A percentile compares a stretch with the other conserved stretches of the same genome.
Evolutionary conservation across 2,113 vertebrate species (phyloP).

Genomic region (Apodemus speciosus): DNA sequence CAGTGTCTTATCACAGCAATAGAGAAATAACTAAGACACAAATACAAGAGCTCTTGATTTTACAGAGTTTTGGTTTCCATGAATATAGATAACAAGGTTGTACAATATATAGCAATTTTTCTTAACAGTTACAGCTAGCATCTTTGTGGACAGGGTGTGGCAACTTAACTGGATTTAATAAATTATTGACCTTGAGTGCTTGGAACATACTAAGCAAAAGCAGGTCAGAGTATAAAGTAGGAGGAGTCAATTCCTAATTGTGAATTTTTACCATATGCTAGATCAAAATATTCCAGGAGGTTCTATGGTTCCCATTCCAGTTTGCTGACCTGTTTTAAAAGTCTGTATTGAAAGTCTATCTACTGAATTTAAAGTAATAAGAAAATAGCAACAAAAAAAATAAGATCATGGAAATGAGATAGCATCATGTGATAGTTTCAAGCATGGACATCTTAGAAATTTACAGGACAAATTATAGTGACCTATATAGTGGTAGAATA

Average conservation of each 20-base stretch:
- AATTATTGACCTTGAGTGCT: not conserved
- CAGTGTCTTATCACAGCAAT: not conserved
- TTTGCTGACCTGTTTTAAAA: not conserved
- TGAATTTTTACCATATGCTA: not conserved
- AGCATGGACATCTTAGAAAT: not conserved
- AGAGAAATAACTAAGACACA: not conserved
- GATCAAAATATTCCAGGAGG: not conserved
- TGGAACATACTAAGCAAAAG: not conserved
- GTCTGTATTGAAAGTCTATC: not conserved
- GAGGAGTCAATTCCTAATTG: not conserved
- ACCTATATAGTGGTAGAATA: not conserved
- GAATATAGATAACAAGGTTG: not conserved
- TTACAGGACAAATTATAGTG: not conserved
- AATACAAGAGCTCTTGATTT: not conserved
- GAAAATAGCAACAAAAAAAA: not conserved
- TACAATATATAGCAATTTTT: not conserved
- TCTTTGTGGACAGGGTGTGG: not conserved
- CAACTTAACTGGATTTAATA: not conserved
- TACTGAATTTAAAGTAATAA: not conserved
- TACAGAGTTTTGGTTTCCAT: not conserved
- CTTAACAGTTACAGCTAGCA: not conserved
- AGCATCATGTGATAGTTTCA: not conserved
- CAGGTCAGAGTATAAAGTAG: not conserved
- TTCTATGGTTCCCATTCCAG: not conserved
- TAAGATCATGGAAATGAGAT: not conserved